Evolutionary conservation across 2,797 vertebrate genomes (phyloP).

Genomic region (Allobates femoralis): DNA sequence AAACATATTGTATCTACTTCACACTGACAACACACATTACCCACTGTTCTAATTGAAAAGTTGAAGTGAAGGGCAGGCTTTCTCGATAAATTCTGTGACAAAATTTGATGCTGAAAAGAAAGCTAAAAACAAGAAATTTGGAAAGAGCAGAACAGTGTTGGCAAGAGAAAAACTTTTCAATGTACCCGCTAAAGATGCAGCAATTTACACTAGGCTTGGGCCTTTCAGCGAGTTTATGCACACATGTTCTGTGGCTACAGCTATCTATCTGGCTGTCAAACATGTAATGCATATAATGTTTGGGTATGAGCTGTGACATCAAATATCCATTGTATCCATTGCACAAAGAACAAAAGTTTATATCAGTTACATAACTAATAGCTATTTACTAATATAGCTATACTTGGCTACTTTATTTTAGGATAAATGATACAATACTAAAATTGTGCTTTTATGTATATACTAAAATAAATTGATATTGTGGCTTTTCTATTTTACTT

Average conservation of each 20-base stretch:
- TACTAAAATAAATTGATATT: not conserved
- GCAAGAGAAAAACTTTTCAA: constrained; percentile 33
- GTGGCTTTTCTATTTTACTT: not conserved
- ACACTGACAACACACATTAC: constrained; percentile 82
- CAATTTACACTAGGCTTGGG: constrained; percentile 10
- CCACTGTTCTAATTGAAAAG: constrained; percentile 74
- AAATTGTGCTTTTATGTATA: not conserved
- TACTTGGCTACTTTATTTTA: not conserved
- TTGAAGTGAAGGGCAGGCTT: constrained; percentile 74
- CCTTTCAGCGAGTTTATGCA: not conserved
- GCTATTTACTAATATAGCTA: not conserved
- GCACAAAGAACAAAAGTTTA: not conserved
- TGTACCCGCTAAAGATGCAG: not conserved
- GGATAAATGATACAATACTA: not conserved
- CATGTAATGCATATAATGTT: constrained; percentile 42
- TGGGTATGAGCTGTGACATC: not conserved
- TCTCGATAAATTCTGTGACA: constrained; percentile 71
- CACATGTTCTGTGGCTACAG: not conserved
- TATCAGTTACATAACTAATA: not conserved
- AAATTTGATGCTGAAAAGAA: constrained; percentile 71
- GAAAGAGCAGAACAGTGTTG: constrained; percentile 26
- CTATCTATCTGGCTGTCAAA: constrained; percentile 21
- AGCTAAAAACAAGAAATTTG: constrained; percentile 66
- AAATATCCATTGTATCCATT: not conserved
- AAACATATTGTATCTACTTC: constrained; percentile 82